These are phyloP conservation scores for Myodes glareolus DNA, from an alignment of 2,113 vertebrate genomes.

Conservation along the genomic window DNA sequence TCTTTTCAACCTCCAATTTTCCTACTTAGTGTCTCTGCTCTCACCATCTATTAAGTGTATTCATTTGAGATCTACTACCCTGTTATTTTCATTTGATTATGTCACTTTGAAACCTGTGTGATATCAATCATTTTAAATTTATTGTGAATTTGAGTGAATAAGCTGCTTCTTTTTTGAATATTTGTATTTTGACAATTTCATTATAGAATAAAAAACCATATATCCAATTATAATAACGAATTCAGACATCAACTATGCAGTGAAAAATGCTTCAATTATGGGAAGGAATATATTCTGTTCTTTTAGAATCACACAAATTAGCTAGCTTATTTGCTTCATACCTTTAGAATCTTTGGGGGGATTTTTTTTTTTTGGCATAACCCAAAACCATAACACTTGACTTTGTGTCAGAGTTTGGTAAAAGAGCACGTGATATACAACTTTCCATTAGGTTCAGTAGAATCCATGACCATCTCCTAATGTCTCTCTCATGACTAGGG, in stretches of 20 bases:
- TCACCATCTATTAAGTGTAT: constrained; percentile 38
- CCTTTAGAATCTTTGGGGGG: neutral
- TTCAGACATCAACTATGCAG: constrained; percentile 31
- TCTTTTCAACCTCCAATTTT: constrained; percentile 59
- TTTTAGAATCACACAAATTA: constrained; percentile 10
- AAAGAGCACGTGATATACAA: neutral
- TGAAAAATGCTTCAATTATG: constrained; percentile 48
- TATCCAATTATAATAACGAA: constrained; percentile 63
- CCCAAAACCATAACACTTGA: neutral
- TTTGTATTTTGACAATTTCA: constrained; percentile 76
- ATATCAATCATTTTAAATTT: constrained; percentile 74
- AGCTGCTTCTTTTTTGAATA: constrained; percentile 57
- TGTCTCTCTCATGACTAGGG: neutral
- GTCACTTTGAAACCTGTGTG: constrained; percentile 64
- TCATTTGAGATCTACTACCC: constrained; percentile 42
- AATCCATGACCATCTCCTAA: constrained; percentile 22
- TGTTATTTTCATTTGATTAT: constrained; percentile 72
- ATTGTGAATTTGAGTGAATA: constrained; percentile 71
- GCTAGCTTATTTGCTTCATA: neutral
- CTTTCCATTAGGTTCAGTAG: constrained; percentile 36
- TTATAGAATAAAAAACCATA: constrained; percentile 60
- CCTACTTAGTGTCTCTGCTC: constrained; percentile 39
- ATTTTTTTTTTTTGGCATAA: constrained; percentile 7
- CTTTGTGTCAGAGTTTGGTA: constrained; percentile 19
- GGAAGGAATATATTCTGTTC: constrained; percentile 27